Base-by-base conservation (phyloP, 2,797 vertebrate genomes). In the Botia almorhae region DNA sequence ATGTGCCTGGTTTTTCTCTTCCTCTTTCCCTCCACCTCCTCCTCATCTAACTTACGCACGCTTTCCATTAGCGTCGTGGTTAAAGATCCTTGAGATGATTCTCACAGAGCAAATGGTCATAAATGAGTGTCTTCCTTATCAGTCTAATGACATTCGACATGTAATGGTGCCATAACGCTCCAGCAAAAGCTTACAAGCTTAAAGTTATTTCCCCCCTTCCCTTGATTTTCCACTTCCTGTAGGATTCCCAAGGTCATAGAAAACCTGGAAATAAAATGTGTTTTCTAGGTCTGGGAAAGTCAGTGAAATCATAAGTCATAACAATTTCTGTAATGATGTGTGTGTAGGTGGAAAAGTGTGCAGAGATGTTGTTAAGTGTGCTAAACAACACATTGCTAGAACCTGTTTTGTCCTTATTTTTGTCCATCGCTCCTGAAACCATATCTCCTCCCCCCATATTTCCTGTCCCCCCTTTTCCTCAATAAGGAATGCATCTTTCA, bases 371-470 rank as follows among this genome's bases (percentile, higher is more conserved):
- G 2, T 6, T 64, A 26, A 7, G 56, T 17, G 33, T n/a, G 26
- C 55, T 33, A 55, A 19, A 87, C 82, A 82, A 85, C 80, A 84
- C 78, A 80, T 85, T 85, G 81, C 83, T 88, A 86, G 84, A 89
- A 87, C 91, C 78, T 90, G 89, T 21, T 16, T 88, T 89, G 90
- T 91, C 76, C 83, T 82, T 84, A 87, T 85, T 89, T 88, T 80
- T 88, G 86, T 89, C 87, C 81, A 85, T 87, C 86, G 86, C 88
- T 90, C 87, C 87, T 90, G 91, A 91, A 93, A 93, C 76, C 87
- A 86, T 92, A 91, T 89, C 87, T 87, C 87, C 83, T 86, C 84
- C 85, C 85, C 80, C 51, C 17, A 8, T 16, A 56, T 46, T 74
- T 67, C 33, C 58, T 71, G 21, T 88, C 86, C 88, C 73, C 84